phyloP scores from a whole-genome alignment of 2,888 invertebrate species.

The Crocallis elinguaria region DNA sequence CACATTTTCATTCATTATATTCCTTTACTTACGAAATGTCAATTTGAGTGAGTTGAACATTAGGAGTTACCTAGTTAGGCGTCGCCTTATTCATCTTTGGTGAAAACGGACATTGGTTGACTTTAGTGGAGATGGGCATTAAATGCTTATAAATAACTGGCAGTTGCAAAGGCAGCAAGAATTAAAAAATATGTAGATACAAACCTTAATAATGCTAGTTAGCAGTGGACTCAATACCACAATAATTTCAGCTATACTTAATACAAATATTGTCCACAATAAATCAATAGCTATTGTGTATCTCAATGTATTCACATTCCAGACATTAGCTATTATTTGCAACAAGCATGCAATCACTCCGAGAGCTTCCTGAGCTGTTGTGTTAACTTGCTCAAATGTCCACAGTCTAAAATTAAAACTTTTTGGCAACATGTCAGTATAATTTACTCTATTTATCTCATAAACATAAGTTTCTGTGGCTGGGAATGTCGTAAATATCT shows the following conservation, averaged over 20 bases:
- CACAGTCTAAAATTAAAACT: conserved; percentile 53
- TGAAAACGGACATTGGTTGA: too few species aligned
- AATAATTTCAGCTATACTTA: conserved; percentile 56
- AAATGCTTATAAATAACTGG: too few species aligned
- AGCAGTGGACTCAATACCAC: conserved; percentile 53
- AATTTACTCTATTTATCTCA: conserved; percentile 55
- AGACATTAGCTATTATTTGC: conserved; percentile 72
- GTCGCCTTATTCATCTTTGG: too few species aligned
- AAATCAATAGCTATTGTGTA: conserved; percentile 68
- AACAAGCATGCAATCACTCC: conserved; percentile 70
- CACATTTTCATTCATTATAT: too few species aligned
- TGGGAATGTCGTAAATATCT: conserved; percentile 74
- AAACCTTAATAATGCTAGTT: conserved; percentile 68
- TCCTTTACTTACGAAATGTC: too few species aligned
- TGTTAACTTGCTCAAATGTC: conserved; percentile 55
- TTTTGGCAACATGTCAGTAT: conserved; percentile 56
- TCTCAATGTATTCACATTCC: conserved; percentile 66
- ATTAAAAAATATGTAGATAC: conserved; percentile 36
- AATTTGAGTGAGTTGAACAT: too few species aligned
- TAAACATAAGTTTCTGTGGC: conserved; percentile 61
- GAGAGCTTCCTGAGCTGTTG: conserved; percentile 63
- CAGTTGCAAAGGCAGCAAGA: too few species aligned
- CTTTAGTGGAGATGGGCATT: too few species aligned
- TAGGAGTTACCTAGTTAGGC: too few species aligned
- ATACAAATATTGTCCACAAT: conserved; percentile 70